phyloP scores from a whole-genome alignment of 1,140 invertebrate species.

The Gryon sp. region DNA sequence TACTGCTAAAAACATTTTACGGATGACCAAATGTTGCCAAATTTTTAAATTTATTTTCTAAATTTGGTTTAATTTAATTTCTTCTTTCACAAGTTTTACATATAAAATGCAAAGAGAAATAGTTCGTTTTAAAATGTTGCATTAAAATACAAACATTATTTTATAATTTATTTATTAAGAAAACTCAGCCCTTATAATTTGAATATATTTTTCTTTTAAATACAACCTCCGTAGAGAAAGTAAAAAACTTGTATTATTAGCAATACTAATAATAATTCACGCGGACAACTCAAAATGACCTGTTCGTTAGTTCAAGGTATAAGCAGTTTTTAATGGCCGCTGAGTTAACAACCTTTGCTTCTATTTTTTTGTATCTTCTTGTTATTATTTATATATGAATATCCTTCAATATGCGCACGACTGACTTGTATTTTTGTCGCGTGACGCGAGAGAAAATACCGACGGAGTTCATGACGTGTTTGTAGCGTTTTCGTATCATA shows the following conservation, averaged over 20 bases:
- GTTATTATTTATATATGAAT: slow-evolving; percentile 32
- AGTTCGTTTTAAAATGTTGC: too few relatives aligned
- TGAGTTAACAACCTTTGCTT: slow-evolving; percentile 22
- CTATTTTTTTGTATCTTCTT: background rate
- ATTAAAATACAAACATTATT: too few relatives aligned
- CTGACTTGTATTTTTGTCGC: slow-evolving; percentile 46
- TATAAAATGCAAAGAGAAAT: too few relatives aligned
- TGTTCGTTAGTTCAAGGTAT: slow-evolving; percentile 10
- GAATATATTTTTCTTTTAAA: background rate
- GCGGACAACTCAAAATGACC: slow-evolving; percentile 2
- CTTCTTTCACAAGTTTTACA: too few relatives aligned
- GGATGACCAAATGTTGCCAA: slow-evolving; percentile 71
- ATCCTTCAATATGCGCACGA: slow-evolving; percentile 36
- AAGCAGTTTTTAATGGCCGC: background rate
- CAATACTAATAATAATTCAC: background rate
- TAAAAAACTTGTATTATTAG: slow-evolving; percentile 25
- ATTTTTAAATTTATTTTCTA: too few relatives aligned
- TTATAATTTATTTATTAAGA: too few relatives aligned
- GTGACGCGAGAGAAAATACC: slow-evolving; percentile 51
- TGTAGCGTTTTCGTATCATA: background rate
- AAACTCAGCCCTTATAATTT: too few relatives aligned
- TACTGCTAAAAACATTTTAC: too few relatives aligned
- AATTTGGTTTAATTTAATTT: too few relatives aligned
- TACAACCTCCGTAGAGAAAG: background rate
- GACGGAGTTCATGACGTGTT: slow-evolving; percentile 43